phyloP scores from a whole-genome alignment of 2,888 invertebrate genomes.

The Himalopsyche japonica region DNA sequence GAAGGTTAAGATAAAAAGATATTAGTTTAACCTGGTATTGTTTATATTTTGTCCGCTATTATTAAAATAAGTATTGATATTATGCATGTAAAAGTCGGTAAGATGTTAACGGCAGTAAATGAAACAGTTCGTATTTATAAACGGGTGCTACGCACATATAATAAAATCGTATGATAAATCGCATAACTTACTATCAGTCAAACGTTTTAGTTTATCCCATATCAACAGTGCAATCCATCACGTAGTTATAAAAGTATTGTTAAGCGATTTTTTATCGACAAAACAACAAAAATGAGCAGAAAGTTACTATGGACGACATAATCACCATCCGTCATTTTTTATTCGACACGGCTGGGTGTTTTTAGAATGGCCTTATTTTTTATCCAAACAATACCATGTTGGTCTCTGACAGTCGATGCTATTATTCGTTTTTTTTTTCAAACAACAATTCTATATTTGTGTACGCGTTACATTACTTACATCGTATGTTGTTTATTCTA shows the following conservation, averaged over 20 bases:
- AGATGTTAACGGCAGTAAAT: too few species aligned
- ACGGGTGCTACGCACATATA: too few species aligned
- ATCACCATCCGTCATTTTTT: slow-evolving; percentile 13
- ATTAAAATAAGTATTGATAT: too few species aligned
- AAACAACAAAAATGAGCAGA: background rate
- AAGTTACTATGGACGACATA: background rate
- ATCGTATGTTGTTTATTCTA: slow-evolving; percentile 7
- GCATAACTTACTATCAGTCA: too few species aligned
- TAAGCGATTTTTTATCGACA: background rate
- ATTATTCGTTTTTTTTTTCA: background rate
- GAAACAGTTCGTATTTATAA: too few species aligned
- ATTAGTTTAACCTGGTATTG: too few species aligned
- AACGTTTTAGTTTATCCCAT: too few species aligned
- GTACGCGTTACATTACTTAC: background rate
- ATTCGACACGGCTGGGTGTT: background rate
- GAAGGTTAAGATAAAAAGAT: too few species aligned
- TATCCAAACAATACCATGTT: background rate
- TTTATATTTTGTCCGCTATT: too few species aligned
- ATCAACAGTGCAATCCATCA: background rate
- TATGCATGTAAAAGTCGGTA: too few species aligned
- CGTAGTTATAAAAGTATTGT: background rate
- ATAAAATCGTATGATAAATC: too few species aligned
- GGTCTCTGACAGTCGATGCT: background rate
- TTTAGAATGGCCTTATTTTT: slow-evolving; percentile 1
- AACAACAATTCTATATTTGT: slow-evolving; percentile 12